Base-by-base conservation (phyloP, 2,888 invertebrate genomes). In the Drosophila macrospina region DNA sequence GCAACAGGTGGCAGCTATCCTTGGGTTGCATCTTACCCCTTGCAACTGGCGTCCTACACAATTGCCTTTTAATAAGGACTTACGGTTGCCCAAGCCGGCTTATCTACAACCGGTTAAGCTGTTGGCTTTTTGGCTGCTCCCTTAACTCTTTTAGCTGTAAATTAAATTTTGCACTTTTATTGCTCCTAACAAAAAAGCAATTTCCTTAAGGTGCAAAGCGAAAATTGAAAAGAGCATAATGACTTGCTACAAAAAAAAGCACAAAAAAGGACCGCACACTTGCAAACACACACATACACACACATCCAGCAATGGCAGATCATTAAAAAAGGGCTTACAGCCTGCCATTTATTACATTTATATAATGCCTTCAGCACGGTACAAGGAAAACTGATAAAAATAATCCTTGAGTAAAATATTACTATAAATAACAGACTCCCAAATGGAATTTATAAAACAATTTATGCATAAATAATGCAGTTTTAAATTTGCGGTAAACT, bases 171-270 rank as follows among this genome's bases (percentile, higher is more conserved):
- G 50, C 68, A 71, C 61, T 86, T 86, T 82, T 83, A 86, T 71
- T 80, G 84, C 78, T 47, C 8, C 63, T 65, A 69, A 66, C 80
- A 81, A 81, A 82, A 81, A 86, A 64, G 80, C 72, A 86, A 88
- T 83, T 83, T 88, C 74, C 84, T 80, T 61, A 55, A 80, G 86
- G 84, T 83, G 88, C 55, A 74, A 83, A 83, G 54, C 44, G 20
- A 62, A 86, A 83, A 84, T 82, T 88, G 88, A 77, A 85, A 88
- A 82, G 55, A 73, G 60, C 85, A 86, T 86, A 81, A 86, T 84
- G 84, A 84, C 80, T 73, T 73, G 72, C 62, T 56, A 37, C 63
- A 61, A 47, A 50, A 59, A 47, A 48, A 32, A 48, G 68, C 20
- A 15, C 56, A 54, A 69, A 52, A 78, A 61, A 52, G 57, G 65